These are phyloP conservation scores for Drosophila bocki DNA, from an alignment of 1,140 invertebrate genomes.

Conservation along the genomic window DNA sequence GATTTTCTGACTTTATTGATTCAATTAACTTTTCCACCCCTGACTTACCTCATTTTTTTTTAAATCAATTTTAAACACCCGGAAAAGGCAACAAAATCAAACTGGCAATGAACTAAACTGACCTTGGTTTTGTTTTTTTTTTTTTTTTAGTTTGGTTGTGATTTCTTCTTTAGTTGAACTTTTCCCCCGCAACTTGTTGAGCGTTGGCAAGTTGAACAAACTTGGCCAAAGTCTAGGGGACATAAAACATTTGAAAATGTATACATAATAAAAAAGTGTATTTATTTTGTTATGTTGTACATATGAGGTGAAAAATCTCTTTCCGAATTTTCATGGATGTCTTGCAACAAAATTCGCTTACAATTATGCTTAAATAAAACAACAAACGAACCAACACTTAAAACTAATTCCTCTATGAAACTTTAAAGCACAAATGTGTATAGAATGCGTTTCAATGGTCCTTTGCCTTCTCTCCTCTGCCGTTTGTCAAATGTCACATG, in stretches of 20 bases:
- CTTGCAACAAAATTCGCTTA: neutral
- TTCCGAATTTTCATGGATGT: neutral
- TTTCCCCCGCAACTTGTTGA: neutral
- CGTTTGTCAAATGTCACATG: conserved; percentile 23
- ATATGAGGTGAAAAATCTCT: neutral
- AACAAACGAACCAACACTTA: conserved; percentile 21
- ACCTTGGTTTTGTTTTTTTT: conserved; percentile 27
- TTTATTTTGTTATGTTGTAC: neutral
- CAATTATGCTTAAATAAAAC: conserved; percentile 2
- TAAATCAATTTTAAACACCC: neutral
- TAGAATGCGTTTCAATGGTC: conserved; percentile 1
- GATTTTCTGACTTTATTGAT: neutral
- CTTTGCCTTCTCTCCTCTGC: conserved; percentile 1
- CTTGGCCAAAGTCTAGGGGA: conserved; percentile 3
- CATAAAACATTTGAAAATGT: neutral
- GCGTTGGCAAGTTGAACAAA: neutral
- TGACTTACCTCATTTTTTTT: neutral
- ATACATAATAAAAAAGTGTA: neutral
- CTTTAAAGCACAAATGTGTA: conserved; percentile 9
- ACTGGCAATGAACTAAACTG: conserved; percentile 45
- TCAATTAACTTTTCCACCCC: neutral
- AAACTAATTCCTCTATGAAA: conserved; percentile 1
- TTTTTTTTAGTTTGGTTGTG: neutral
- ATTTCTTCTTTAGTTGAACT: neutral
- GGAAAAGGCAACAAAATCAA: neutral